Evolutionary conservation across 2,797 vertebrate species (phyloP).

Genomic region (Malacoctenus gilli): DNA sequence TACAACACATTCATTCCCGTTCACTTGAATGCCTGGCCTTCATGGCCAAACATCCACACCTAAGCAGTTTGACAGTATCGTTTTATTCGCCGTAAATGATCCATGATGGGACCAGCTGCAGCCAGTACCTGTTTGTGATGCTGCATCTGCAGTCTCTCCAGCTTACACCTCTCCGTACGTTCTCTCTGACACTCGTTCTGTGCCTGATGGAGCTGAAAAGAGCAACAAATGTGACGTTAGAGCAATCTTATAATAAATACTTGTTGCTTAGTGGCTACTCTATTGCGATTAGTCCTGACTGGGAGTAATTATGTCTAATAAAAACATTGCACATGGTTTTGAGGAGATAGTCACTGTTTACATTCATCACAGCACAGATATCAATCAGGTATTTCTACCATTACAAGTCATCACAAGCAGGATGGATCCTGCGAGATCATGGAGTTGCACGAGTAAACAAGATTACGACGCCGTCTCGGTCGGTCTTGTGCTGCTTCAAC

Average conservation of each 20-base stretch:
- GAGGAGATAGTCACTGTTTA: neutral
- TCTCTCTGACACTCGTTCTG: constrained; percentile 92
- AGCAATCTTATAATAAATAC: no score
- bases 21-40: neutral
- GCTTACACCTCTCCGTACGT: constrained; percentile 90
- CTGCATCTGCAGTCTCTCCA: constrained; percentile 91
- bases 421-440: no score
- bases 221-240: constrained; percentile 6
- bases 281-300: no score
- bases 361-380: neutral
- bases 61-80: constrained; percentile 8
- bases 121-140: constrained; percentile 93
- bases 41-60: constrained; percentile 10
- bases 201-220: constrained; percentile 84
- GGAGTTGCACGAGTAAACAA: no score
- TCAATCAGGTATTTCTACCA: no score
- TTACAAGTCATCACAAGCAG: no score
- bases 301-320: no score
- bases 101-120: constrained; percentile 17
- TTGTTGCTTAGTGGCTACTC: no score
- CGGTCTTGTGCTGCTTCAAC: no score
- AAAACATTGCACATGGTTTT: neutral
- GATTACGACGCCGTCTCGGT: no score
- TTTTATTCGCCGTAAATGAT: constrained; percentile 3
- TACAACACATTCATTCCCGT: constrained; percentile 2